phyloP scores from a whole-genome alignment of 2,888 invertebrate genomes.

The Pyrrhosoma nymphula region DNA sequence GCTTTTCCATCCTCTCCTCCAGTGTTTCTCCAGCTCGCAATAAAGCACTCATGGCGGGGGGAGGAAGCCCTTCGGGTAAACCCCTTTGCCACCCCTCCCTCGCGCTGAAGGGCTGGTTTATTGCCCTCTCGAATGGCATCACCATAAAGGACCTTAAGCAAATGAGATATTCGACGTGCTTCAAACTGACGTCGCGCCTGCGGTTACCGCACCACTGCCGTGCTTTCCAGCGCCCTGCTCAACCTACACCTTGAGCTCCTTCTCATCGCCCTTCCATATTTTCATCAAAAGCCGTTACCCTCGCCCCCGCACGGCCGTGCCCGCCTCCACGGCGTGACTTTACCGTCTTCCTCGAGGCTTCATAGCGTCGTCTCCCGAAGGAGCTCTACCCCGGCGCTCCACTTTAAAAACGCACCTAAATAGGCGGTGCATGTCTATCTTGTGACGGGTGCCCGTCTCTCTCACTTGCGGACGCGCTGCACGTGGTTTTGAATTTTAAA shows the following conservation, averaged over 20 bases:
- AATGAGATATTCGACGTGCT: constrained; percentile 51
- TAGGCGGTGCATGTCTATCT: neutral
- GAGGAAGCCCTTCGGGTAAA: neutral
- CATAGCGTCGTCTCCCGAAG: neutral
- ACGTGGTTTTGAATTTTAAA: constrained; percentile 52
- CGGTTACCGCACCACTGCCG: neutral
- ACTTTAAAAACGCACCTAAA: constrained; percentile 43
- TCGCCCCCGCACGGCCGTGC: too few species aligned
- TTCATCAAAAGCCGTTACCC: neutral
- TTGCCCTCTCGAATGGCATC: constrained; percentile 50
- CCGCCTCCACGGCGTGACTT: neutral
- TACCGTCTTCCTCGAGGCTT: neutral
- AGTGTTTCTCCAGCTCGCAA: neutral
- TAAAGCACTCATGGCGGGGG: neutral
- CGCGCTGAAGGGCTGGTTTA: constrained; percentile 25
- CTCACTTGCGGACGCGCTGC: neutral
- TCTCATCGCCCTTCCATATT: neutral
- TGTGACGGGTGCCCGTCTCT: constrained; percentile 28
- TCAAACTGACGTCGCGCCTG: neutral
- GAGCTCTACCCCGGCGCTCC: neutral
- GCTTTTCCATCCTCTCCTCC: neutral
- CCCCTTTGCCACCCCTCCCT: neutral
- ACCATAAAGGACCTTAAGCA: constrained; percentile 42
- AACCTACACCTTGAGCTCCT: neutral
- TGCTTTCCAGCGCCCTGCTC: neutral